Conservation (phyloP, 2,797 vertebrate genomes). For the Crax fasciolata region DNA sequence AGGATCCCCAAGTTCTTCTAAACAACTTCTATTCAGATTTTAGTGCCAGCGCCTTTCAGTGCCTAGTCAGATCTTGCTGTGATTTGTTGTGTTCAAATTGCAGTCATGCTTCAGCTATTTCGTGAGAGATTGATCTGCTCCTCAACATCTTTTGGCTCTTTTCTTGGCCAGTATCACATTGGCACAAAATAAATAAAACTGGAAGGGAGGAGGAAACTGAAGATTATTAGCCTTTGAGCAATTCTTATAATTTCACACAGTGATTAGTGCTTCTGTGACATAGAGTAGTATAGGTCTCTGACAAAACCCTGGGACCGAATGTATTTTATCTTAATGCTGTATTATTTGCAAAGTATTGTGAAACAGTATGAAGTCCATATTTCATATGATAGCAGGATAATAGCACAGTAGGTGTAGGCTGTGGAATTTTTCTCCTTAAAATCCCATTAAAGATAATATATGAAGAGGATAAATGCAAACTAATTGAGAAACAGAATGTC, state of each 20-base stretch:
- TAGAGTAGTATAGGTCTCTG: background rate
- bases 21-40: background rate
- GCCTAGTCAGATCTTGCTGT: background rate
- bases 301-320: background rate
- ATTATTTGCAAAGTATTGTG: background rate
- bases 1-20: too few species aligned
- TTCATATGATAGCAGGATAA: background rate
- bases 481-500: background rate
- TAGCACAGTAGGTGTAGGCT: background rate
- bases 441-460: background rate
- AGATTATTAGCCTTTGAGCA: background rate
- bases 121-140: background rate
- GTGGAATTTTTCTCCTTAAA: background rate
- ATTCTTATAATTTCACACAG: background rate
- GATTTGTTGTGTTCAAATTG: background rate
- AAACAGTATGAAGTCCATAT: background rate
- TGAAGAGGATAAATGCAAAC: background rate
- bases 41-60: background rate
- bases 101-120: background rate
- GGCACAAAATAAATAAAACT: background rate
- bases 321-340: background rate
- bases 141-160: background rate
- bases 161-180: background rate
- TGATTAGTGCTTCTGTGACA: background rate
- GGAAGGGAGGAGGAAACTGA: background rate